Conservation (phyloP, 2,113 vertebrate species). For the Cyrtonyx montezumae region DNA sequence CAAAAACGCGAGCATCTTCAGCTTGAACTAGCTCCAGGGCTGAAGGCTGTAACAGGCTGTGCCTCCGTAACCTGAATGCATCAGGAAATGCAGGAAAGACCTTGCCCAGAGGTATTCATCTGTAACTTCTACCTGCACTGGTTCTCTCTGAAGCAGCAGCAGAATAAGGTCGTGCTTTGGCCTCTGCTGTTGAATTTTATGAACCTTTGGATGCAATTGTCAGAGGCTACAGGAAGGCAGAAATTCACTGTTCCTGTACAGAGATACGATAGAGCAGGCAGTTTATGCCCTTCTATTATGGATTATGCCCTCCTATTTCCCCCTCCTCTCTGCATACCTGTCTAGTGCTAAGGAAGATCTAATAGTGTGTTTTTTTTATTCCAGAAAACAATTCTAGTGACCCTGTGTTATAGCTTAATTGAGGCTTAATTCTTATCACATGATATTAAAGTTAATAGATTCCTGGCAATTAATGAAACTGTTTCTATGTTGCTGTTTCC, state of each 20-base stretch:
- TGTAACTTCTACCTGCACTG: conserved; percentile 53
- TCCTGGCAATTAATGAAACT: conserved; percentile 64
- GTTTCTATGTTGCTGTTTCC: conserved; percentile 30
- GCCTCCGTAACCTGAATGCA: conserved; percentile 59
- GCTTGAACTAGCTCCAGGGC: conserved; percentile 52
- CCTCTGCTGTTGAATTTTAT: conserved; percentile 7
- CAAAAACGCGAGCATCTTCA: conserved; percentile 27
- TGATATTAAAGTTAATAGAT: conserved; percentile 69
- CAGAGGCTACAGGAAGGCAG: background rate
- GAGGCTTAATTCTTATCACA: conserved; percentile 69
- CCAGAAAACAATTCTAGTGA: conserved; percentile 33
- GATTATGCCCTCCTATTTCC: background rate
- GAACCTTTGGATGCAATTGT: background rate
- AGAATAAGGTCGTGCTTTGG: conserved; percentile 37
- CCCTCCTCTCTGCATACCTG: background rate
- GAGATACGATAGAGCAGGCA: background rate
- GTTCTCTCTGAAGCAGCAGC: background rate
- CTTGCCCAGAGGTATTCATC: conserved; percentile 67
- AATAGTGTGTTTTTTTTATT: background rate
- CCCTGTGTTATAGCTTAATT: conserved; percentile 54
- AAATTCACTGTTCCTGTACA: background rate
- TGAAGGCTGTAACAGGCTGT: conserved; percentile 53
- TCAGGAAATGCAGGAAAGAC: conserved; percentile 51
- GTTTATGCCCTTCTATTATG: background rate
- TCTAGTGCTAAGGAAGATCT: background rate